Evolutionary conservation across 2,113 vertebrate species (phyloP), one percentile per base, ranked within the genome.

Genomic region (Anoura caudifer): DNA sequence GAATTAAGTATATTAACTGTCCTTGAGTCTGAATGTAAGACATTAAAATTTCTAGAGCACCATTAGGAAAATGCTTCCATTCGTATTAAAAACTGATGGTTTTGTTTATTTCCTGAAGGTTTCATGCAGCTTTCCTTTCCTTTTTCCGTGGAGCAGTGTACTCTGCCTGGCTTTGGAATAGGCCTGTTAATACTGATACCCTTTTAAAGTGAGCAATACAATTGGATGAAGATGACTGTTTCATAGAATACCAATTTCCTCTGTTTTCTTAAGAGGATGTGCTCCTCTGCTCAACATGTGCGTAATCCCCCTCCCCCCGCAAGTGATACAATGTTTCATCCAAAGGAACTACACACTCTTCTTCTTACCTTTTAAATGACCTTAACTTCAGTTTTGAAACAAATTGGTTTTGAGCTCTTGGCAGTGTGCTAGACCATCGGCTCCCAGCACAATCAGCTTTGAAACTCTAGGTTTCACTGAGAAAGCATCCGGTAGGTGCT

Each of bases 301-400:
- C 73, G 1, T 77, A 54, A 43, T 84, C 41, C 10, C 17, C 13
- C 28, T 1, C 7, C 7, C 4, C 26, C 20, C 45, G n/a, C n/a
- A 54, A 63, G 54, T 20, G 20, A 47, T 36, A 80, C 69, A 73
- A n/a, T 38, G 3, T 86, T 95, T 90, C 65, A 33, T 28, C 45
- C 38, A 45, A 31, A 38, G 36, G 36, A 50, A 79, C 67, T 65
- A 79, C 24, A 77, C 31, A 85, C 33, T 36, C 86, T 95, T 67
- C 47, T 70, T 47, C 45, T 43, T 82, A 67, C 12, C 67, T 56
- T 86, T 95, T 73, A 41, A 83, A 63, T 90, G 73, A 92, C 26
- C 11, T 92, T 83, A 54, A 73, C n/a, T 87, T 87, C 19, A 12
- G 43, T 94, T 94, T 96, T 84, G 14, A 90, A 69, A 52, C 63